Evolutionary conservation across 2,113 vertebrate genomes (phyloP).

Genomic region (Turdus rufiventris): DNA sequence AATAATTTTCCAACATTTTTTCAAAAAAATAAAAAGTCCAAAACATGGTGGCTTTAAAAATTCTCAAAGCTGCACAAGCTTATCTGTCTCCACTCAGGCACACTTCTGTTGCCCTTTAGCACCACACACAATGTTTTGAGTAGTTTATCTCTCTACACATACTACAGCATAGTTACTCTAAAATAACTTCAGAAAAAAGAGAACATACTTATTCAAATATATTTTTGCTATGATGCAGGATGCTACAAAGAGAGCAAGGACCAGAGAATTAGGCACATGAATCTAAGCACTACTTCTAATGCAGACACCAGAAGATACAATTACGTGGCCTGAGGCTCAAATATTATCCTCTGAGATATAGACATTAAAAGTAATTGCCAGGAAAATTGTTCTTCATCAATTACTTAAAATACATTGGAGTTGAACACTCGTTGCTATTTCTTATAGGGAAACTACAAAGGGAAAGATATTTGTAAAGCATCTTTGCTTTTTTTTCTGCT

Average conservation of each 20-base stretch:
- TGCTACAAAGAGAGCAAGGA: background rate
- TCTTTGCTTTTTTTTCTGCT: background rate
- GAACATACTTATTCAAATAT: background rate
- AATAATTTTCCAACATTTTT: background rate
- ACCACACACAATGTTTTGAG: background rate
- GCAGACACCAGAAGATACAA: background rate
- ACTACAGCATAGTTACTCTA: background rate
- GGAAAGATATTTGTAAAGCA: background rate
- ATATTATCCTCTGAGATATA: background rate
- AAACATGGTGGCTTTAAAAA: background rate
- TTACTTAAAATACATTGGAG: background rate
- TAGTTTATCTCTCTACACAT: background rate
- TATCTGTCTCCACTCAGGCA: background rate
- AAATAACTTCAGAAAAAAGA: background rate
- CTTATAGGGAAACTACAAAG: background rate
- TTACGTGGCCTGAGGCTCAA: background rate
- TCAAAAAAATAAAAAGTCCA: background rate
- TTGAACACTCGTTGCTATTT: background rate
- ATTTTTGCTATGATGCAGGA: background rate
- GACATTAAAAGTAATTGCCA: slow-evolving; percentile 5
- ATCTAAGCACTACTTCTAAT: background rate
- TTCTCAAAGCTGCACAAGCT: background rate
- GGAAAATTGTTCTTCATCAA: background rate
- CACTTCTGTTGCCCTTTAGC: background rate
- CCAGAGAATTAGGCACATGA: background rate